Base-by-base conservation (phyloP, 2,797 vertebrate species). In the Urocyon cinereoargenteus region DNA sequence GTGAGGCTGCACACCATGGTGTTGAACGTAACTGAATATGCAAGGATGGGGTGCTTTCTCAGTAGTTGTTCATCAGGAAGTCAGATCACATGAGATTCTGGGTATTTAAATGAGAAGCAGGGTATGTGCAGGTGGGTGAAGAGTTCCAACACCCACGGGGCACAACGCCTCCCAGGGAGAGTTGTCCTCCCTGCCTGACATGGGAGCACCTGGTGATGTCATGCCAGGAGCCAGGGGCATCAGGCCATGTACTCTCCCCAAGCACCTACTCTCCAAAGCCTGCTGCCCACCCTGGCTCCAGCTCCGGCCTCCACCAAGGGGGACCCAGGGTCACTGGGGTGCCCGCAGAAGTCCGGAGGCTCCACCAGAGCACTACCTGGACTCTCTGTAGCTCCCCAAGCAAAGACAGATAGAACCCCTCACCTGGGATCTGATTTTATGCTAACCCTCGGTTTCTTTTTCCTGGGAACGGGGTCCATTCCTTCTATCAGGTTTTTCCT, bases 321-420 rank as follows among this genome's bases (percentile, higher is more conserved):
- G 7, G n/a, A 14, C 3, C 61, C 79, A 66, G 40, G 61, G 8
- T 9, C 22, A 0, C 59, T 4, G 16, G 12, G 49, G 5, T 36
- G 57, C 55, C n/a, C 22, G 1, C 31, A 4, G 14, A 61, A 62
- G 6, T 45, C 72, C 6, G 12, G 26, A 68, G 85, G 55, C 31
- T 6, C 45, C 1, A 5, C 14, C 21, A 3, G 13, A 2, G 1
- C 31, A 11, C 40, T 3, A 0, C 4, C 26, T 1, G 34, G 68
- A 22, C 22, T 49, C 75, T 62, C 28, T 45, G 40, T 45, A 45
- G 51, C 7, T 19, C 45, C n/a, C 12, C 3, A 0, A 72, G 64
- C 73, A 45, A 19, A 86, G 26, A 13, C 1, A 19, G 51, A 24
- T 2, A 15, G 75, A 22, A 21, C 26, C 55, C 26, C 2, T 3